Evolutionary conservation across 2,113 vertebrate species (phyloP), one percentile per base, ranked within the genome.

Genomic region (Gallinago media): DNA sequence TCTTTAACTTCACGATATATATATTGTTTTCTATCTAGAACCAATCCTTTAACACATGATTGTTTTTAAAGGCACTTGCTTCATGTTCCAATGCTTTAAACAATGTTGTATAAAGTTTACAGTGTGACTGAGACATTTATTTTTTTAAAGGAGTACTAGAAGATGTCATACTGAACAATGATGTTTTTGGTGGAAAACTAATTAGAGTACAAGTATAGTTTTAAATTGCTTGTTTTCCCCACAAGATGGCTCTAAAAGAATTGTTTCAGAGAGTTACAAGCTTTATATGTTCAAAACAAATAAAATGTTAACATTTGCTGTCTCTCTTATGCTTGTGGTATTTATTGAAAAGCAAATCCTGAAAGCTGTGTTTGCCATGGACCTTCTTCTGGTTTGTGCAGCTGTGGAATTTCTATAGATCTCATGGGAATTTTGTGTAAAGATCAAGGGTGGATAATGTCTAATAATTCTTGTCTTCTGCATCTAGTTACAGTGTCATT

Each of bases 201-300:
- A 1, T 87, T 73, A 80, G 19, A 73, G 9, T 85, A 92, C 20
- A 40, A 55, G 13, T 58, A n/a, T 80, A 90, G 29, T 47, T 91
- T 86, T 80, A 63, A 94, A 80, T 73, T 84, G 54, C 46, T 86
- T 89, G n/a, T 94, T 94, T 88, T 74, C 82, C 77, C 74, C 71
- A 89, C 65, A 88, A 96, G 86, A 88, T 96, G 85, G 54, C 71
- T 96, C 72, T 95, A 92, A 88, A 92, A 72, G 11, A 81, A 92
- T 85, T 82, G 61, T 90, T 89, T 80, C 20, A 14, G 58, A 88
- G 71, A 87, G 17, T 92, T 88, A 68, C 71, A 91, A 93, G 56
- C 82, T 94, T 96, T 87, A 49, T 94, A 89, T 94, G 89, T 96
- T 97, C 50, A 90, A 95, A 96, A 73, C 34, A 91, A 97, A 97